Conservation (phyloP, 2,888 invertebrate species). For the Cephus runcator region DNA sequence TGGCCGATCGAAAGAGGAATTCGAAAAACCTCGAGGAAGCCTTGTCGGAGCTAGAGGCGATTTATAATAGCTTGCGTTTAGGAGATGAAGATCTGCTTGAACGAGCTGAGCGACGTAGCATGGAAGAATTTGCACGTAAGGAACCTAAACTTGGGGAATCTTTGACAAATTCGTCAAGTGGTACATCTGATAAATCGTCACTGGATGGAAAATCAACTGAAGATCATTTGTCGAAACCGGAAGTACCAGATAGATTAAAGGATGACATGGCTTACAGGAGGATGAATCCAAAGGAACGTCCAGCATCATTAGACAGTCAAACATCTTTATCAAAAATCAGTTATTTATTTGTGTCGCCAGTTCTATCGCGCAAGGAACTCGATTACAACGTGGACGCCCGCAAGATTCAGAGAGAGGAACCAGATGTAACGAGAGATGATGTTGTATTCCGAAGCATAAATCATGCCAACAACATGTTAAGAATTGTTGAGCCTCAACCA, state of each 20-base stretch:
- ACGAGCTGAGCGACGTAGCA: slow-evolving; percentile 80
- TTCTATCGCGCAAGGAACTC: slow-evolving; percentile 61
- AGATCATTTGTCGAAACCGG: slow-evolving; percentile 44
- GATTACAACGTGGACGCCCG: slow-evolving; percentile 41
- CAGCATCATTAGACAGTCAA: slow-evolving; percentile 59
- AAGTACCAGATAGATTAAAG: slow-evolving; percentile 74
- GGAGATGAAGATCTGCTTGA: slow-evolving; percentile 86
- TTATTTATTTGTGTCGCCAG: slow-evolving; percentile 78
- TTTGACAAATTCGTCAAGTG: slow-evolving; percentile 33
- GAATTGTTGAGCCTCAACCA: slow-evolving; percentile 82
- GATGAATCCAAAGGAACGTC: slow-evolving; percentile 72
- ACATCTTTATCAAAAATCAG: slow-evolving; percentile 70
- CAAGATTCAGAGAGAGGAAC: slow-evolving; percentile 69
- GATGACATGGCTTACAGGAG: slow-evolving; percentile 87
- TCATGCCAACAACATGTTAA: slow-evolving; percentile 75
- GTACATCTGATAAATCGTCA: slow-evolving; percentile 41
- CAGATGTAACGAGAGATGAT: slow-evolving; percentile 86
- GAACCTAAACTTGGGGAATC: slow-evolving; percentile 45
- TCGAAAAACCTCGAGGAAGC: slow-evolving; percentile 89
- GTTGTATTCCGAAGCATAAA: slow-evolving; percentile 85
- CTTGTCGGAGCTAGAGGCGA: slow-evolving; percentile 89
- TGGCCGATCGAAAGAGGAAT: slow-evolving; percentile 70
- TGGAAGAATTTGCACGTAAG: slow-evolving; percentile 67
- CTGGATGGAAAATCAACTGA: slow-evolving; percentile 38
- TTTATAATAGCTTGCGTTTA: slow-evolving; percentile 87